These are phyloP conservation scores for Sakesphorus luctuosus DNA, from an alignment of 2,113 vertebrate genomes.

Conservation along the genomic window DNA sequence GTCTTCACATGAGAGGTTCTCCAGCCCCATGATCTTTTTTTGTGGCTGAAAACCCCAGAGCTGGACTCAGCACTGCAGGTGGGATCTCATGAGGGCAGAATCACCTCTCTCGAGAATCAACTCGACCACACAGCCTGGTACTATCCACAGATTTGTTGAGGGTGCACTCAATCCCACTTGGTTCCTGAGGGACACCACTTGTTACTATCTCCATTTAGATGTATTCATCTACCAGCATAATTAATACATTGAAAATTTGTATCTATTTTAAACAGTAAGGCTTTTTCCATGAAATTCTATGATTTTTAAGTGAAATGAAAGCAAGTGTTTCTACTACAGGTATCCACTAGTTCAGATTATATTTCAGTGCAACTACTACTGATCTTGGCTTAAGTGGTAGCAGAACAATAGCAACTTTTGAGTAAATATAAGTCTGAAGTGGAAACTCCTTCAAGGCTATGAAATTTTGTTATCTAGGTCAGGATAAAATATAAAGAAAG, in stretches of 20 bases:
- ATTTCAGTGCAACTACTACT: background rate
- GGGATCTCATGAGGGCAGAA: background rate
- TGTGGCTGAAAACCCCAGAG: background rate
- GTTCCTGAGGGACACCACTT: background rate
- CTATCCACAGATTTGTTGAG: background rate
- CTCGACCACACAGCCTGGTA: background rate
- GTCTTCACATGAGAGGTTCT: background rate
- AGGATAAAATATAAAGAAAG: background rate
- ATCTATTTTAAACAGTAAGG: background rate
- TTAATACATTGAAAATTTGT: background rate
- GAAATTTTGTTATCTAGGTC: background rate
- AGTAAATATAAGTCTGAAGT: background rate
- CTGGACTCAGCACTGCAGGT: background rate
- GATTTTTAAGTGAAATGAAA: background rate
- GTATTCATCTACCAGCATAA: background rate
- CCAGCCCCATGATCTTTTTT: background rate
- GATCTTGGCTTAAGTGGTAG: background rate
- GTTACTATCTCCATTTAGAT: background rate
- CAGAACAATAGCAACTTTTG: background rate
- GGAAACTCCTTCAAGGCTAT: background rate
- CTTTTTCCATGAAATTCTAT: background rate
- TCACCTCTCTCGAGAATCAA: background rate
- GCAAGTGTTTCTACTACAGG: background rate
- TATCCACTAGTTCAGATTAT: background rate
- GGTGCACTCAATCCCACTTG: background rate